These are phyloP conservation scores for Acleris cristana DNA, from an alignment of 2,888 invertebrate genomes.

Conservation along the genomic window DNA sequence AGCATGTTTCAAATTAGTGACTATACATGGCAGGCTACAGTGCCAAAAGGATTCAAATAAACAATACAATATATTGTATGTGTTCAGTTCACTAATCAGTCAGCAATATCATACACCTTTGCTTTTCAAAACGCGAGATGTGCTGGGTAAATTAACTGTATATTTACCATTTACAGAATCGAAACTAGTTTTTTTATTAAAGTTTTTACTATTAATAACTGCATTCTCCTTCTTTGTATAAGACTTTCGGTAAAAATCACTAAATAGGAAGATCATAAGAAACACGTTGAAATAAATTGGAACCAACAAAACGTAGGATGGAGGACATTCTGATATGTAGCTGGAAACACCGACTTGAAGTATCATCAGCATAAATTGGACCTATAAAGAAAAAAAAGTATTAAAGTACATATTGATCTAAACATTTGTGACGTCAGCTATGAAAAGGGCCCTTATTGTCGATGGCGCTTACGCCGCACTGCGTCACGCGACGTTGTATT, in stretches of 20 bases:
- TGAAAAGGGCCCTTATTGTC: no score
- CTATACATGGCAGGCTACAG: no score
- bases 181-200: background rate
- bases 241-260: constrained; percentile 2
- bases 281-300: background rate
- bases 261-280: constrained; percentile 8
- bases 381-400: background rate
- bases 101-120: background rate
- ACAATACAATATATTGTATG: no score
- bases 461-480: no score
- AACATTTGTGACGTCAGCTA: no score
- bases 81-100: no score
- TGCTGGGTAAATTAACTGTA: background rate
- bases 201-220: no score
- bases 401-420: background rate
- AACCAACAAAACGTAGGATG: background rate
- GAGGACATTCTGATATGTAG: constrained; percentile 9
- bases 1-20: no score
- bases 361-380: constrained; percentile 9
- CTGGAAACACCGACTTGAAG: constrained; percentile 1
- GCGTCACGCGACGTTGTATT: no score
- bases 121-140: background rate
- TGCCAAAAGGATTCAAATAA: no score
- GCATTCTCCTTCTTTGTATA: background rate
- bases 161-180: background rate